Evolutionary conservation across 2,888 invertebrate genomes (phyloP).

Genomic region (Yponomeuta malinellus): DNA sequence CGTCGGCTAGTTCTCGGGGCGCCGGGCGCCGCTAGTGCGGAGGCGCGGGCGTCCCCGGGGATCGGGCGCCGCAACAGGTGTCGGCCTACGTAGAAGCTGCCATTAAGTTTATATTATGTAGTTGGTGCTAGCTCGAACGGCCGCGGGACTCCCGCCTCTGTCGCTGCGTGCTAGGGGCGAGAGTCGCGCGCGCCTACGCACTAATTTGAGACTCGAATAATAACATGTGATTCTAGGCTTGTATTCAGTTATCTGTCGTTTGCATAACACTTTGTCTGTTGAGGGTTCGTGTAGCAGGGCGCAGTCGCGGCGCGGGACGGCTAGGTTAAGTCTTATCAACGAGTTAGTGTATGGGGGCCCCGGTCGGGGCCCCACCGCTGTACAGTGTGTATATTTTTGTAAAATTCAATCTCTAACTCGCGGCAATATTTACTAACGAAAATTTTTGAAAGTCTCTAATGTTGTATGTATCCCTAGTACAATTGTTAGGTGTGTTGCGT

Average conservation of each 20-base stretch:
- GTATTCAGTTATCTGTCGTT: slow-evolving; percentile 19
- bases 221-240: slow-evolving; percentile 14
- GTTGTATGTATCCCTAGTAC: slow-evolving; percentile 54
- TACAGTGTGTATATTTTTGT: slow-evolving; percentile 75
- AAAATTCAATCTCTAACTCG: slow-evolving; percentile 65
- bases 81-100: slow-evolving; percentile 11
- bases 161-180: neutral
- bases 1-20: neutral
- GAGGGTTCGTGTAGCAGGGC: neutral
- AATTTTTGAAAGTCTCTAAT: slow-evolving; percentile 62
- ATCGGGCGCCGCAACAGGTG: neutral
- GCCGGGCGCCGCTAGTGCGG: neutral
- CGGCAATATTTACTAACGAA: slow-evolving; percentile 60
- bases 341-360: slow-evolving; percentile 46
- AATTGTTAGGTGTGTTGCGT: slow-evolving; percentile 45
- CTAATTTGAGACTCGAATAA: slow-evolving; percentile 15
- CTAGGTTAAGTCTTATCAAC: slow-evolving; percentile 61
- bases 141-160: neutral
- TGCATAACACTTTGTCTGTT: slow-evolving; percentile 30
- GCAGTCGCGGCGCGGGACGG: slow-evolving; percentile 15
- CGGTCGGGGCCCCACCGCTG: slow-evolving; percentile 59
- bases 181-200: neutral
- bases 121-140: slow-evolving; percentile 10
- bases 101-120: slow-evolving; percentile 7
- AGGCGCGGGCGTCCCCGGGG: neutral